A percentile compares a stretch with the other conserved stretches of the same genome.
Evolutionary conservation across 2,113 vertebrate species (phyloP).

Genomic region (Thalassoma bifasciatum): DNA sequence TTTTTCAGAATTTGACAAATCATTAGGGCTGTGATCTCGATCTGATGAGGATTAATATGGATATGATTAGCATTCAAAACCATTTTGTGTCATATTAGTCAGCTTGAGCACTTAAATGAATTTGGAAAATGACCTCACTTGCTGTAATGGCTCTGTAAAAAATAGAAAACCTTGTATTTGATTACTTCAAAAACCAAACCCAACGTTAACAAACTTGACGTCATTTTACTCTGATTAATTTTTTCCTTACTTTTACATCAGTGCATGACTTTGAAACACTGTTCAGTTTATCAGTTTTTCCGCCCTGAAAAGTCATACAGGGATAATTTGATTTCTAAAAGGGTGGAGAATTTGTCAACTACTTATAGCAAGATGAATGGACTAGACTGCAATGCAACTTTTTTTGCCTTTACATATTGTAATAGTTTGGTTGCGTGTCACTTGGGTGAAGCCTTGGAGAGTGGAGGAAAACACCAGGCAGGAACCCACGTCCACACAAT

Average conservation of each 20-base stretch:
- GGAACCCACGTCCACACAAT: too few species aligned
- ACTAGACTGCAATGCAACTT: not conserved
- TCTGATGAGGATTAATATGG: conserved; percentile 32
- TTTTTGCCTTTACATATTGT: too few species aligned
- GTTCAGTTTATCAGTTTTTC: too few species aligned
- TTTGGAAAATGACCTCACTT: conserved; percentile 13
- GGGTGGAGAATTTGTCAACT: not conserved
- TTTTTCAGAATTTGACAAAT: not conserved
- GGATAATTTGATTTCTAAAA: not conserved
- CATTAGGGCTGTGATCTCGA: not conserved
- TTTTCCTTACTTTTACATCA: not conserved
- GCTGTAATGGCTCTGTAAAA: not conserved
- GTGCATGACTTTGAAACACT: too few species aligned
- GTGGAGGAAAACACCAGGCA: too few species aligned
- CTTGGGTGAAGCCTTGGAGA: too few species aligned
- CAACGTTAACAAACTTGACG: not conserved
- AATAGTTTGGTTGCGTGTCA: too few species aligned
- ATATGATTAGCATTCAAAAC: conserved; percentile 29
- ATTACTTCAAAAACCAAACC: not conserved
- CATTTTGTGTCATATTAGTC: conserved; percentile 18
- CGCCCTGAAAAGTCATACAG: not conserved
- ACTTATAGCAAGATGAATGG: not conserved
- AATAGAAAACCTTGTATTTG: not conserved
- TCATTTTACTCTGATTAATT: not conserved
- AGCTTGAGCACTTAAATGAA: not conserved